These are phyloP conservation scores for Cairina moschata DNA, from an alignment of 2,113 vertebrate species.

Conservation along the genomic window DNA sequence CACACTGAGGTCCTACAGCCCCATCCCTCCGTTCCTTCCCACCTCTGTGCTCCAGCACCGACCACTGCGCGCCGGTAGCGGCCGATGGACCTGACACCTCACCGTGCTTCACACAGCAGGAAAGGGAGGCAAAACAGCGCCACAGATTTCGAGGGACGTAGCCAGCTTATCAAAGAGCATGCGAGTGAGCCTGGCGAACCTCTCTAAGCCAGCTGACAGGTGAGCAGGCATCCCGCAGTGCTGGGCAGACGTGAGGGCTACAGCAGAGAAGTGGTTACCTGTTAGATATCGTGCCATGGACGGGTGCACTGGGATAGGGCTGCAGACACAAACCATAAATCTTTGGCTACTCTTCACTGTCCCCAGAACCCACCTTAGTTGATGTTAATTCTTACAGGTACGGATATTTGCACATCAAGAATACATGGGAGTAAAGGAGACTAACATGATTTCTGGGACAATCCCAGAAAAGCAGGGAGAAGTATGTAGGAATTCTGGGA, in stretches of 20 bases:
- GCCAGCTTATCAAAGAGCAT: fast-evolving
- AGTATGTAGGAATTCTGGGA: not conserved
- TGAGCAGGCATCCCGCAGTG: fast-evolving
- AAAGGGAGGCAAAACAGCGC: not conserved
- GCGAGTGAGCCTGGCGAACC: not conserved
- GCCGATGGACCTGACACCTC: no score
- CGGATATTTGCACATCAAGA: not conserved
- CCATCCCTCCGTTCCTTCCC: not conserved
- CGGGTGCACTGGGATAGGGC: not conserved
- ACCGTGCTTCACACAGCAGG: not conserved
- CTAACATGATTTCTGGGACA: not conserved
- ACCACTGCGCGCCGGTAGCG: fast-evolving
- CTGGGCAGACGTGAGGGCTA: not conserved
- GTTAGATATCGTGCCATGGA: fast-evolving
- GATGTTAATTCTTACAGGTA: not conserved
- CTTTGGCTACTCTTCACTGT: not conserved
- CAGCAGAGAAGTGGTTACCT: fast-evolving
- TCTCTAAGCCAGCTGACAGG: not conserved
- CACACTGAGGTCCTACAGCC: not conserved
- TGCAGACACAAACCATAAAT: not conserved
- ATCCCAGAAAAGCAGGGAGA: not conserved
- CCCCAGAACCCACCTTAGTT: not conserved
- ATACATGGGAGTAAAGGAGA: not conserved
- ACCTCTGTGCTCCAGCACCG: not conserved
- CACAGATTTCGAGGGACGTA: fast-evolving